phyloP scores from a whole-genome alignment of 2,888 invertebrate species.

The Ornithoptera priamus region DNA sequence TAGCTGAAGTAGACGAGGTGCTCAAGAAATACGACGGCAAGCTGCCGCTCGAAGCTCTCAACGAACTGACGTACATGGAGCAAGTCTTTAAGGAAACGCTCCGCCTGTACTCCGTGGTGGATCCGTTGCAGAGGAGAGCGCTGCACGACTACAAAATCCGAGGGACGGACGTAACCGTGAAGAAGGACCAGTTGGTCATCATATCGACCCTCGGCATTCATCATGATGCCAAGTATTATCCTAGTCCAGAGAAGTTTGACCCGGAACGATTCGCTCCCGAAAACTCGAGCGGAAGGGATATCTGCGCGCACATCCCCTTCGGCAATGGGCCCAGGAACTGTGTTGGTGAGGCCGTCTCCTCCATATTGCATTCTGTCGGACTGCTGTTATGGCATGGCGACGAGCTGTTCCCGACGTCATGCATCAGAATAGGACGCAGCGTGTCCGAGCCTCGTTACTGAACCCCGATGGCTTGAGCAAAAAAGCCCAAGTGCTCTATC shows the following conservation, averaged over 20 bases:
- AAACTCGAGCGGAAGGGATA: conserved; percentile 46
- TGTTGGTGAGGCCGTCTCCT: conserved; percentile 51
- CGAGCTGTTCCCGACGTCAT: no score
- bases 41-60: conserved; percentile 56
- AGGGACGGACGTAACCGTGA: conserved; percentile 50
- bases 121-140: conserved; percentile 55
- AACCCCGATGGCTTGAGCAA: no score
- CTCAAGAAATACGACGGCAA: conserved; percentile 46
- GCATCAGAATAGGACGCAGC: no score
- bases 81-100: conserved; percentile 61
- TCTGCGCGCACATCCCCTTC: conserved; percentile 61
- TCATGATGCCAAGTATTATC: conserved; percentile 59
- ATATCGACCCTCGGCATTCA: conserved; percentile 61
- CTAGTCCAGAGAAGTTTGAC: conserved; percentile 65
- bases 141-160: conserved; percentile 53
- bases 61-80: conserved; percentile 59
- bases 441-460: no score
- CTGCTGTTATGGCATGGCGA: no score
- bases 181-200: conserved; percentile 50
- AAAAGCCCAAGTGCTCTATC: no score
- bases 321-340: conserved; percentile 66
- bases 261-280: conserved; percentile 66
- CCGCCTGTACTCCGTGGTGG: conserved; percentile 65
- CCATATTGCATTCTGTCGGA: not conserved
- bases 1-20: conserved; percentile 49